Evolutionary conservation across 2,888 invertebrate genomes (phyloP).

Genomic region (Zootermopsis nevadensis): DNA sequence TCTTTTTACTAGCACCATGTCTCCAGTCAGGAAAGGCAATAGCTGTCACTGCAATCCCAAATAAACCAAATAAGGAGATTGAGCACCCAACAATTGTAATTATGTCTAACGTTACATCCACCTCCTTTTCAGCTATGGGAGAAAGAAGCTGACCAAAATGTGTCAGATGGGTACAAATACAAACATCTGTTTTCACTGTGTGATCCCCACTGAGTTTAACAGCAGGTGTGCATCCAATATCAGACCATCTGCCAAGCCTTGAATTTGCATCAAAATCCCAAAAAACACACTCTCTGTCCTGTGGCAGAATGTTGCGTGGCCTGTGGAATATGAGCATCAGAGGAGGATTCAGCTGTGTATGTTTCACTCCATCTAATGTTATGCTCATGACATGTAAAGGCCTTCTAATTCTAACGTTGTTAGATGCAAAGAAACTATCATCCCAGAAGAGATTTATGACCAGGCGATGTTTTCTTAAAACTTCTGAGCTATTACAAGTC

Average conservation of each 20-base stretch:
- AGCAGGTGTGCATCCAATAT: conserved; percentile 36
- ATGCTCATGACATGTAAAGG: conserved; percentile 43
- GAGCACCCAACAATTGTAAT: conserved; percentile 45
- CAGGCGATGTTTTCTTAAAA: conserved; percentile 27
- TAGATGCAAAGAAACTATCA: conserved; percentile 43
- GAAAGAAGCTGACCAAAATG: conserved; percentile 51
- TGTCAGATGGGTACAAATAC: conserved; percentile 51
- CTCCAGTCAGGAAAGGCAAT: conserved; percentile 43
- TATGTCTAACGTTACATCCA: conserved; percentile 38
- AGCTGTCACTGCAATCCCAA: conserved; percentile 46
- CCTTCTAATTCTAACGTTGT: background rate
- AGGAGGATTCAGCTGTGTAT: conserved; percentile 34
- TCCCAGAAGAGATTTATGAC: conserved; percentile 45
- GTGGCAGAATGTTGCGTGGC: background rate
- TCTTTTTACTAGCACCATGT: conserved; percentile 47
- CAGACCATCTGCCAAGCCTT: conserved; percentile 48
- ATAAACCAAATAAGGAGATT: conserved; percentile 44
- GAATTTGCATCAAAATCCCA: conserved; percentile 47
- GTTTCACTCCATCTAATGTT: conserved; percentile 40
- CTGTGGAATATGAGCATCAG: conserved; percentile 37
- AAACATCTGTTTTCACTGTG: conserved; percentile 31
- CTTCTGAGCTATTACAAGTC: background rate
- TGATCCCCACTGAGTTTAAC: background rate
- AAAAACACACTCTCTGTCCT: conserved; percentile 44
- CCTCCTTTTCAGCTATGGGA: background rate